phyloP scores from a whole-genome alignment of 2,888 invertebrate species.

The Empis livida region DNA sequence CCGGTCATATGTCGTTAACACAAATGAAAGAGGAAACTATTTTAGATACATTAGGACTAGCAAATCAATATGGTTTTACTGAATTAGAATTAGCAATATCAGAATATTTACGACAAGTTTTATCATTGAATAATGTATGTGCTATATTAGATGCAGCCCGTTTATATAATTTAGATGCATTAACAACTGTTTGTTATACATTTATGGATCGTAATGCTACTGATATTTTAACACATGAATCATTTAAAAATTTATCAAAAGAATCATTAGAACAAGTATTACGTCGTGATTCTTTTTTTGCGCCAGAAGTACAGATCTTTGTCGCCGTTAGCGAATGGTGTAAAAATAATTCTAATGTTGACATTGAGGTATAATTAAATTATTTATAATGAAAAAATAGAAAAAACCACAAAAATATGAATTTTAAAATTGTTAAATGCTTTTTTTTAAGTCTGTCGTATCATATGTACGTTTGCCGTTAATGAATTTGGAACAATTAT shows the following conservation, averaged over 20 bases:
- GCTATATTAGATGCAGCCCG: conserved; percentile 85
- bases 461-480: conserved; percentile 68
- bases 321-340: conserved; percentile 80
- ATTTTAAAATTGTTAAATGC: background rate
- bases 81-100: conserved; percentile 86
- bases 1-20: conserved; percentile 62
- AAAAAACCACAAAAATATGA: background rate
- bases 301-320: conserved; percentile 91
- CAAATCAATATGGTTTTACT: conserved; percentile 91
- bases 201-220: conserved; percentile 84
- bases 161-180: conserved; percentile 49
- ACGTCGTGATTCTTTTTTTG: conserved; percentile 89
- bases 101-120: conserved; percentile 78
- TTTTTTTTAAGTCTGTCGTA: conserved; percentile 39
- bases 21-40: conserved; percentile 55
- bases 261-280: conserved; percentile 68
- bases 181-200: conserved; percentile 69
- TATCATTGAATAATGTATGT: conserved; percentile 83
- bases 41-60: conserved; percentile 65
- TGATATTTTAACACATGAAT: conserved; percentile 71
- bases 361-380: conserved; percentile 27
- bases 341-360: conserved; percentile 53
- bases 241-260: conserved; percentile 71
- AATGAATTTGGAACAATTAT: conserved; percentile 75
- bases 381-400: background rate